phyloP scores from a whole-genome alignment of 2,888 invertebrate species.

The Pachymerium ferrugineum region DNA sequence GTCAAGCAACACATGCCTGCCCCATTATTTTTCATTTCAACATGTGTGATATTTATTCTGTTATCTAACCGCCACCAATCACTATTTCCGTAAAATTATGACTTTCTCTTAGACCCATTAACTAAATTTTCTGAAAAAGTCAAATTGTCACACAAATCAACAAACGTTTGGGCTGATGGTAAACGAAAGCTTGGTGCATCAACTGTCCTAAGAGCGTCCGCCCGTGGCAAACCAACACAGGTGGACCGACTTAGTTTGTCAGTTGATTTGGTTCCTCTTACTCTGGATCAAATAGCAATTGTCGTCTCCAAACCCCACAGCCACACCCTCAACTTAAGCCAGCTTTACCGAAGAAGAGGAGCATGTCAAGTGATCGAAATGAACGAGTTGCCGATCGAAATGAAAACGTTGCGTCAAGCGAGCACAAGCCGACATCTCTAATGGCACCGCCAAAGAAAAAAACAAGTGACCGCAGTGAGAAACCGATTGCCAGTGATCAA shows the following conservation, averaged over 20 bases:
- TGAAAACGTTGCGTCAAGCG: neutral
- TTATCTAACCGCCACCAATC: too few species aligned
- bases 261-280: slow-evolving; percentile 3
- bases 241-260: neutral
- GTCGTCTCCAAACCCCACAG: slow-evolving; percentile 13
- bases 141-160: too few species aligned
- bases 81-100: too few species aligned
- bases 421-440: neutral
- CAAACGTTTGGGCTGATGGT: neutral
- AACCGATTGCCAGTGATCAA: neutral
- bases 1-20: too few species aligned
- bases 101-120: too few species aligned
- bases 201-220: neutral
- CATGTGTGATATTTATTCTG: too few species aligned
- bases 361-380: too few species aligned
- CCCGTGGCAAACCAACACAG: neutral
- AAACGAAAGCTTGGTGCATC: neutral
- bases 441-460: neutral
- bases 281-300: slow-evolving; percentile 9
- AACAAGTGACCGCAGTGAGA: neutral
- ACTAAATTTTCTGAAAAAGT: too few species aligned
- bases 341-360: neutral
- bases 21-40: too few species aligned
- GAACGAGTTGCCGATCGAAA: too few species aligned
- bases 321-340: neutral